Conservation (phyloP, 2,113 vertebrate genomes). For the Mesocricetus auratus region DNA sequence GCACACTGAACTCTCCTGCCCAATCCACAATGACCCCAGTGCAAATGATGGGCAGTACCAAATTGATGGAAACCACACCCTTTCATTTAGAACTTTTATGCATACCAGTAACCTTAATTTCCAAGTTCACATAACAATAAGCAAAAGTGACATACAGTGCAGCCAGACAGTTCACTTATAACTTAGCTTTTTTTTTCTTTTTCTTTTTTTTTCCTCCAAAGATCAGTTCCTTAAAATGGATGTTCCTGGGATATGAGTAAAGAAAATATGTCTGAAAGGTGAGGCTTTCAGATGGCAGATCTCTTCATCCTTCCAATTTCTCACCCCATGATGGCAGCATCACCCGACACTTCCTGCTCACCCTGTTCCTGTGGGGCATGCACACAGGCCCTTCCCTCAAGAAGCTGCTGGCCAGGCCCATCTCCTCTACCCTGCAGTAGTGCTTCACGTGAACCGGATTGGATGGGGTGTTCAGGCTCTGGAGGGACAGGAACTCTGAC, state of each 20-base stretch:
- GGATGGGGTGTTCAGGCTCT: constrained; percentile 91
- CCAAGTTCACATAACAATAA: constrained; percentile 87
- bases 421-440: constrained; percentile 94
- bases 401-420: constrained; percentile 88
- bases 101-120: constrained; percentile 87
- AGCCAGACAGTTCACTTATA: constrained; percentile 90
- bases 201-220: constrained; percentile 72
- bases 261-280: constrained; percentile 86
- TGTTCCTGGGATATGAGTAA: constrained; percentile 87
- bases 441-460: constrained; percentile 91
- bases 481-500: constrained; percentile 95
- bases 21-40: constrained; percentile 81
- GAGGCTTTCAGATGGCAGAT: constrained; percentile 84
- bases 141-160: constrained; percentile 92
- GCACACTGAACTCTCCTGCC: constrained; percentile 80
- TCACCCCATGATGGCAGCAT: constrained; percentile 80
- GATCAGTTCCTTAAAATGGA: constrained; percentile 86
- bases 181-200: constrained; percentile 83
- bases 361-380: constrained; percentile 16
- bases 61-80: constrained; percentile 84
- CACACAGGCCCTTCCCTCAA: constrained; percentile 82
- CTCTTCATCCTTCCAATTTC: constrained; percentile 85
- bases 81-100: constrained; percentile 86
- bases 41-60: constrained; percentile 85
- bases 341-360: background rate